Conservation (phyloP, 1,140 invertebrate species). For the Megalopta genalis region DNA sequence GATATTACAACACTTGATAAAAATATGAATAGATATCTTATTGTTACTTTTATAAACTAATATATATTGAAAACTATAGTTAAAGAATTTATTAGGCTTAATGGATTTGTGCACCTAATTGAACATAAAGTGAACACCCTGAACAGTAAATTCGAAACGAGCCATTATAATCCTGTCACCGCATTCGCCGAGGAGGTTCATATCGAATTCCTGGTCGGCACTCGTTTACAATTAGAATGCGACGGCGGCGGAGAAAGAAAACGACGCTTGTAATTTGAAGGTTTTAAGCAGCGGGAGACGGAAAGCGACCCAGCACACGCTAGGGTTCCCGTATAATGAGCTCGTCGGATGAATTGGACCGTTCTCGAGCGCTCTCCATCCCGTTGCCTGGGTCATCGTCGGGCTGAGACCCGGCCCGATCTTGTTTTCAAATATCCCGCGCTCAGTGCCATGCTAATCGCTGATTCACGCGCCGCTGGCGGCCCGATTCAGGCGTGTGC, state of each 20-base stretch:
- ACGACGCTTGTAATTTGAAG: conserved; percentile 50
- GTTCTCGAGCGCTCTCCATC: not conserved
- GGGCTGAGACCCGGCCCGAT: not conserved
- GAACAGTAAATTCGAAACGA: no score
- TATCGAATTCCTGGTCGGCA: conserved; percentile 21
- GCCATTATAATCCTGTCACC: no score
- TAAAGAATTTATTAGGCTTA: no score
- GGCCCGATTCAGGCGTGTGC: not conserved
- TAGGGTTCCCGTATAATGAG: conserved; percentile 30
- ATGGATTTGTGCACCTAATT: no score
- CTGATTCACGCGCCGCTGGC: not conserved
- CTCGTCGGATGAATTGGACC: conserved; percentile 39
- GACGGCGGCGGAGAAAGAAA: not conserved
- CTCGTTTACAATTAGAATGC: conserved; percentile 37
- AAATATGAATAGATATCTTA: no score
- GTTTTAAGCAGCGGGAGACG: conserved; percentile 20
- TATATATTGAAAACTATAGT: no score
- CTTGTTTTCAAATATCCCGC: conserved; percentile 35
- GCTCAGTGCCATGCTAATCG: not conserved
- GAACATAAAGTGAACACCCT: no score
- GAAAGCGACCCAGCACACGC: no score
- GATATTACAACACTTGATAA: no score
- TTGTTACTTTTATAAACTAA: no score
- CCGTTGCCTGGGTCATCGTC: not conserved
- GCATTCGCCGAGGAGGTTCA: no score